phyloP scores from a whole-genome alignment of 2,888 invertebrate genomes.

The Sussaba pulchella region DNA sequence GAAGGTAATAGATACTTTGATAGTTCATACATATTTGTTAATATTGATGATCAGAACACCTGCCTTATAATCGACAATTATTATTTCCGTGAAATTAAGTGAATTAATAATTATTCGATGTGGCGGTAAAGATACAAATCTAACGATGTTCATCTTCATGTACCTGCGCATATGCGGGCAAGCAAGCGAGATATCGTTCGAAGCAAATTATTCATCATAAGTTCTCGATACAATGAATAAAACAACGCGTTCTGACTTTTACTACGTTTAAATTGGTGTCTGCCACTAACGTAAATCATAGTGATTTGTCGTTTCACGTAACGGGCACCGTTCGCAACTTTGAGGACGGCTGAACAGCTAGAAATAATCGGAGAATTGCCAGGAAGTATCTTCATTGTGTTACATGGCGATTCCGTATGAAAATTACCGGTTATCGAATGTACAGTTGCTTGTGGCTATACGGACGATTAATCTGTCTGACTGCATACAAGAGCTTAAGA shows the following conservation, averaged over 20 bases:
- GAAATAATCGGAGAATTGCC: slow-evolving; percentile 12
- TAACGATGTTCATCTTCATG: slow-evolving; percentile 17
- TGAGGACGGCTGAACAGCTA: neutral
- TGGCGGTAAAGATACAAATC: neutral
- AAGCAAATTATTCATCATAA: slow-evolving; percentile 43
- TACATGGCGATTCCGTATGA: neutral
- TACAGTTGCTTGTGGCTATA: neutral
- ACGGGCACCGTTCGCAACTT: slow-evolving; percentile 43
- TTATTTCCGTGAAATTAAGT: neutral
- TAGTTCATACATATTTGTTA: neutral
- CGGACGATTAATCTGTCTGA: neutral
- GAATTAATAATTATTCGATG: slow-evolving; percentile 5
- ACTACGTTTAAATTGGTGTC: slow-evolving; percentile 31
- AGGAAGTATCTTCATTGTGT: slow-evolving; percentile 16
- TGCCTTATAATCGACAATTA: neutral
- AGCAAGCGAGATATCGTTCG: slow-evolving; percentile 26
- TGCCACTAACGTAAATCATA: slow-evolving; percentile 44
- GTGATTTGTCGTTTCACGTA: slow-evolving; percentile 58
- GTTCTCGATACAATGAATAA: slow-evolving; percentile 51
- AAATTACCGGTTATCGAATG: neutral
- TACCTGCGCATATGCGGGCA: neutral
- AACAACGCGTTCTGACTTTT: slow-evolving; percentile 32
- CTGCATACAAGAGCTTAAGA: too few species aligned
- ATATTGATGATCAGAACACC: neutral
- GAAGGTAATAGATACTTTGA: neutral